Evolutionary conservation across 2,797 vertebrate species (phyloP).

Genomic region (Ara ararauna): DNA sequence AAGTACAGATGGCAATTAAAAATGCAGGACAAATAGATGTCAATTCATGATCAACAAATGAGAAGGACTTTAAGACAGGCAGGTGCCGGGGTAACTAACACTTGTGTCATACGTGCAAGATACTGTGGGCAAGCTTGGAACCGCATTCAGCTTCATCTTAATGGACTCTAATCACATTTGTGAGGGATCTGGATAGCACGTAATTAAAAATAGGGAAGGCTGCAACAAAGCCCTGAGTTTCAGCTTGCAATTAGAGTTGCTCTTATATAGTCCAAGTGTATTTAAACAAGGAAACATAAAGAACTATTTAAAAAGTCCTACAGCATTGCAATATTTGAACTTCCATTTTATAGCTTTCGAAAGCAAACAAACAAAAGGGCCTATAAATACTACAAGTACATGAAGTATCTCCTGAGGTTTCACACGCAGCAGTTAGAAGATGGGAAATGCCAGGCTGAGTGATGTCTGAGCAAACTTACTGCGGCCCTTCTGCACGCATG

Average conservation of each 20-base stretch:
- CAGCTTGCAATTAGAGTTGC: not conserved
- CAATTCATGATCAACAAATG: not conserved
- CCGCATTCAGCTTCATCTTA: not conserved
- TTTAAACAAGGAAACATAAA: not conserved
- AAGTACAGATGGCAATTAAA: not conserved
- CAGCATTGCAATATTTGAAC: not conserved
- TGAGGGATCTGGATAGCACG: not conserved
- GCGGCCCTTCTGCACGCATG: not conserved
- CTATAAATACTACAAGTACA: not conserved
- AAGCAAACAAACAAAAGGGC: not conserved
- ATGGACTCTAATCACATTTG: not conserved
- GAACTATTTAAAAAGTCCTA: not conserved
- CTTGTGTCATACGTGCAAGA: fast-evolving
- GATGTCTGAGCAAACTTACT: not conserved
- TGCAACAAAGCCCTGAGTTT: not conserved
- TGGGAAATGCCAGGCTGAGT: not conserved
- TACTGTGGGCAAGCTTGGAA: not conserved
- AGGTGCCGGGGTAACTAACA: not conserved
- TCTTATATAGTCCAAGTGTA: not conserved
- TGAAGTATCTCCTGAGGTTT: not conserved
- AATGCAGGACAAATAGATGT: not conserved
- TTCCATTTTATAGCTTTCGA: not conserved
- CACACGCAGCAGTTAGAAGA: not conserved
- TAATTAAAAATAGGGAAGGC: not conserved
- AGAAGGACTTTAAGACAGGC: not conserved